Conservation (phyloP, 1,140 invertebrate genomes). For the Cyrtorhinus lividipennis region DNA sequence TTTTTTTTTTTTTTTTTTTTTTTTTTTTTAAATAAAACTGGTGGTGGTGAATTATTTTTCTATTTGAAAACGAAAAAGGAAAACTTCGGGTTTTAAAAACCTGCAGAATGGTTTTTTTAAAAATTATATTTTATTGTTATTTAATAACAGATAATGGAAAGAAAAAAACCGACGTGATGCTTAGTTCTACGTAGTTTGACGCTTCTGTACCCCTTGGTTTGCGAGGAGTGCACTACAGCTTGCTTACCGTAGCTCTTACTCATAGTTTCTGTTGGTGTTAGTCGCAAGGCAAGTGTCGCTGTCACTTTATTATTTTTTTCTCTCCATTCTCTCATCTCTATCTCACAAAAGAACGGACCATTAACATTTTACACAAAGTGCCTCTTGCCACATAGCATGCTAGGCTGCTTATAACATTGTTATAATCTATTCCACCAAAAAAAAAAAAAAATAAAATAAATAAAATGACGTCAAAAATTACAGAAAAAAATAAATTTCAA, state of each 20-base stretch:
- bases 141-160: neutral
- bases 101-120: no score
- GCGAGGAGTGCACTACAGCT: conserved; percentile 19
- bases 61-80: no score
- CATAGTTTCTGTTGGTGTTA: conserved; percentile 21
- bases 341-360: conserved; percentile 23
- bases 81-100: no score
- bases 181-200: neutral
- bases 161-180: neutral
- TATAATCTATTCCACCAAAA: conserved; percentile 13
- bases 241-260: conserved; percentile 13
- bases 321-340: neutral
- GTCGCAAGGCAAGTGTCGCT: conserved; percentile 14
- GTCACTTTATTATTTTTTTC: conserved; percentile 1
- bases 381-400: conserved; percentile 23
- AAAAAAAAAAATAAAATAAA: conserved; percentile 7
- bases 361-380: conserved; percentile 23
- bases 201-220: conserved; percentile 17
- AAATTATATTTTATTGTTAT: neutral
- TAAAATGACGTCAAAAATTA: neutral
- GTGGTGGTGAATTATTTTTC: neutral
- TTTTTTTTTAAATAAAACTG: neutral
- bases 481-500: neutral
- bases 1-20: neutral
- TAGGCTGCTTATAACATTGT: conserved; percentile 21